Evolutionary conservation across 2,113 vertebrate species (phyloP).

Genomic region (Dissostichus mawsoni): DNA sequence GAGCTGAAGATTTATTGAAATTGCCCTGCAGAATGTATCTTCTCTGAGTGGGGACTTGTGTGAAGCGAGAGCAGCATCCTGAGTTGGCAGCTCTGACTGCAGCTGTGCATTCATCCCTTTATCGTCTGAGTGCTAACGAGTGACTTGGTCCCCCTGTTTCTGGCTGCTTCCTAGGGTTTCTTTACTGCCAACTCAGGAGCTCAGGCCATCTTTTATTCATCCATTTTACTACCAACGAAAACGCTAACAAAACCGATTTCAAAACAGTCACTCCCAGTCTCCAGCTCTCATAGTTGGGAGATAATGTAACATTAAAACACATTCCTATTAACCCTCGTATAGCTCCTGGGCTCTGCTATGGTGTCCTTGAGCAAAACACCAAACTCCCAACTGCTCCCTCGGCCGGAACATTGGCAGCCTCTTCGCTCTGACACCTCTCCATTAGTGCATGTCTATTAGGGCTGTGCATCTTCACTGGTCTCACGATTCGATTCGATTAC

Average conservation of each 20-base stretch:
- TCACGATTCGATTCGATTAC: too few relatives aligned
- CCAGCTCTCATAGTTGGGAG: background rate
- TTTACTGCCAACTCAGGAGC: conserved; percentile 25
- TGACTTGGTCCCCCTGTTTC: conserved; percentile 12
- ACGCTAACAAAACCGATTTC: conserved; percentile 16
- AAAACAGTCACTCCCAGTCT: conserved; percentile 5
- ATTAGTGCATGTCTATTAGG: too few relatives aligned
- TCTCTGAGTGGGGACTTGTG: background rate
- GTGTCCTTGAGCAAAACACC: too few relatives aligned
- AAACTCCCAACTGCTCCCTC: too few relatives aligned
- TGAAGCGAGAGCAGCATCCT: background rate
- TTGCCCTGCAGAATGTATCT: background rate
- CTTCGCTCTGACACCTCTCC: too few relatives aligned
- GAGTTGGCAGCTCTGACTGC: conserved; percentile 29
- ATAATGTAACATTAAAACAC: conserved; percentile 1
- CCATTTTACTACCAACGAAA: conserved; percentile 26
- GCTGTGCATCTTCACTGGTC: too few relatives aligned
- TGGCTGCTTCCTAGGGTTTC: background rate
- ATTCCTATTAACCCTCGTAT: background rate
- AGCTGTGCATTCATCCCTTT: conserved; percentile 27
- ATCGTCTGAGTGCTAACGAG: conserved; percentile 21
- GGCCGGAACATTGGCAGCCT: too few relatives aligned
- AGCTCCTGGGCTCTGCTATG: too few relatives aligned
- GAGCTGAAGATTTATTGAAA: background rate
- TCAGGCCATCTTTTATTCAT: conserved; percentile 23